Evolutionary conservation across 1,140 invertebrate genomes (phyloP).

Genomic region (Apis florea): DNA sequence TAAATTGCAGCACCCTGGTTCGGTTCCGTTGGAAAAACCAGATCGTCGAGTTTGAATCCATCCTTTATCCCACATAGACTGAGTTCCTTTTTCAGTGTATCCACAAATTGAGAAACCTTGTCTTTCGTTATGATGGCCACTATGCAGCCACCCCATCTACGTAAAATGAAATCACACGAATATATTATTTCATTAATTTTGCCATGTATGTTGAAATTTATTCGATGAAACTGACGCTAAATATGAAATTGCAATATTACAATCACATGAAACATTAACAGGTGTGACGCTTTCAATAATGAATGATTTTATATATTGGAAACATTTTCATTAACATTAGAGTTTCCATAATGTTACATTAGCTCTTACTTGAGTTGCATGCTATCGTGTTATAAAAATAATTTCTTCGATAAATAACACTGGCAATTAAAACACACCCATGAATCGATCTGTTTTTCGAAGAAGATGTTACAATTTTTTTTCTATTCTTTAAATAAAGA

Average conservation of each 20-base stretch:
- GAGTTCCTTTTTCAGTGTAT: conserved; percentile 86
- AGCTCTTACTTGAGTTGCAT: not conserved
- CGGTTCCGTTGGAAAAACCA: conserved; percentile 84
- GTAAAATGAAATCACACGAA: conserved; percentile 34
- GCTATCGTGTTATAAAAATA: not conserved
- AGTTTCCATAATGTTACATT: not conserved
- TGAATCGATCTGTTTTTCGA: conserved; percentile 22
- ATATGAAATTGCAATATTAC: not conserved
- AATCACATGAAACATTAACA: not conserved
- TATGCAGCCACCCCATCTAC: conserved; percentile 97
- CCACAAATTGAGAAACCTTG: conserved; percentile 86
- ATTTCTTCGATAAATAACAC: not conserved
- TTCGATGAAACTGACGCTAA: no score
- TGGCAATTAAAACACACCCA: conserved; percentile 21
- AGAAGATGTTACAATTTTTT: not conserved
- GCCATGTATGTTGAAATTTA: not conserved
- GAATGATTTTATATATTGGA: not conserved
- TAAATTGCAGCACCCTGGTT: conserved; percentile 81
- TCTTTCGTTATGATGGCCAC: conserved; percentile 90
- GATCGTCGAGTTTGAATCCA: conserved; percentile 70
- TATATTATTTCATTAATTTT: not conserved
- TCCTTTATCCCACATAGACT: conserved; percentile 81
- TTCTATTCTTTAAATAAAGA: not conserved
- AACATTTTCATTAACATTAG: not conserved
- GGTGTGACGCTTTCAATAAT: not conserved